Percentiles rank a stretch among this genome's conserved stretches.
These are phyloP conservation scores for Tholera decimalis DNA, from an alignment of 2,888 invertebrate genomes.

Conservation along the genomic window DNA sequence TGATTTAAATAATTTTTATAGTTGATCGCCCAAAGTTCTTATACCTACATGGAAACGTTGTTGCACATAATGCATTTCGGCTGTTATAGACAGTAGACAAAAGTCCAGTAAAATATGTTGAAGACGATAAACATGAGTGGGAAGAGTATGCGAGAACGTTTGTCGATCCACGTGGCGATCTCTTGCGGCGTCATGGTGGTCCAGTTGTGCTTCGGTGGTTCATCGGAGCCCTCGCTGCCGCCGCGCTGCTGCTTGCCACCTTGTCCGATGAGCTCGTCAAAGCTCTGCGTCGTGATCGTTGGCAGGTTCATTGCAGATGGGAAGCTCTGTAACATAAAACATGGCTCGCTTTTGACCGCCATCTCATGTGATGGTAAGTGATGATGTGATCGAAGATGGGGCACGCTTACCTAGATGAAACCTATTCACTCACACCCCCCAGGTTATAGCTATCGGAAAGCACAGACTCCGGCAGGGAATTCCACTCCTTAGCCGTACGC, in stretches of 20 bases:
- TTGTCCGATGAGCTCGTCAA: constrained; percentile 90
- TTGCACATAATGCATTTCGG: constrained; percentile 4
- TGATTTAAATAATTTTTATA: constrained; percentile 9
- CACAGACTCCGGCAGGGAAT: no score
- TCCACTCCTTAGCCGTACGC: no score
- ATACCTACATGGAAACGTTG: constrained; percentile 14
- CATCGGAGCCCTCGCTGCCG: constrained; percentile 83
- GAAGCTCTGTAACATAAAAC: constrained; percentile 90
- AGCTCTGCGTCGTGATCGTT: constrained; percentile 93
- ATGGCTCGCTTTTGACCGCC: not conserved
- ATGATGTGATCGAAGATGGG: no score
- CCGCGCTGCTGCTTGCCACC: constrained; percentile 71
- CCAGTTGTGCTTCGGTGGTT: constrained; percentile 90
- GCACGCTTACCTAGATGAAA: no score
- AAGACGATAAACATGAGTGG: constrained; percentile 95
- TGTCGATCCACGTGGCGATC: constrained; percentile 97
- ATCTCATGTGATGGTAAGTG: no score
- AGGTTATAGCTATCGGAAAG: no score
- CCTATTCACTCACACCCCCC: no score
- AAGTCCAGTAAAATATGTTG: constrained; percentile 95
- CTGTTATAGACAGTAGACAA: constrained; percentile 92
- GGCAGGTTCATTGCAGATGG: constrained; percentile 93
- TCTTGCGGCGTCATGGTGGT: constrained; percentile 97
- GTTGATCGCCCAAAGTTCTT: not conserved
- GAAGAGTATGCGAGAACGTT: constrained; percentile 94